Evolutionary conservation across 2,797 vertebrate genomes (phyloP).

Genomic region (Rhabdomys pumilio): DNA sequence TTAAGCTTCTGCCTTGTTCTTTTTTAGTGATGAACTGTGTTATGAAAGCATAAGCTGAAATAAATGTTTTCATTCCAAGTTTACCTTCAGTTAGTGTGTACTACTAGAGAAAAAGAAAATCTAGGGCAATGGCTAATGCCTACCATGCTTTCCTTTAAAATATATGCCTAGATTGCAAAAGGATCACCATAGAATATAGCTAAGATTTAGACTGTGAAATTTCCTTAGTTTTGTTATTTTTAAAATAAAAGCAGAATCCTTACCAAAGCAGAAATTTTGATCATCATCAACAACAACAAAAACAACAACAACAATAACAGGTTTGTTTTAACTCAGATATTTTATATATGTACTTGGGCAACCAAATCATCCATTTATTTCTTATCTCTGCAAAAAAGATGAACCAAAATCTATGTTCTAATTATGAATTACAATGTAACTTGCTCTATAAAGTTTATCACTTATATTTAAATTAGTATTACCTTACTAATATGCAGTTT

Average conservation of each 20-base stretch:
- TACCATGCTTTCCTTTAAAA: not conserved
- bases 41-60: not conserved
- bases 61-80: not conserved
- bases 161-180: constrained; percentile 5
- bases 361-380: not conserved
- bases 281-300: not conserved
- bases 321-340: not conserved
- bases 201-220: not conserved
- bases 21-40: not conserved
- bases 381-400: not conserved
- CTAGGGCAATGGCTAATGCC: not conserved
- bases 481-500: not conserved
- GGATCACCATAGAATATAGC: not conserved
- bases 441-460: not conserved
- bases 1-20: not conserved
- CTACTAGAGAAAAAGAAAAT: not conserved
- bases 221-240: not conserved
- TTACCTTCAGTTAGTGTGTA: not conserved
- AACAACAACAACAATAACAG: not conserved
- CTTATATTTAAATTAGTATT: not conserved
- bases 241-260: not conserved
- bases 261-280: not conserved
- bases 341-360: not conserved
- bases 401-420: not conserved
- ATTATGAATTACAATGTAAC: not conserved